These are phyloP conservation scores for Sphaeridia pumilis DNA, from an alignment of 2,888 invertebrate species.

Conservation along the genomic window DNA sequence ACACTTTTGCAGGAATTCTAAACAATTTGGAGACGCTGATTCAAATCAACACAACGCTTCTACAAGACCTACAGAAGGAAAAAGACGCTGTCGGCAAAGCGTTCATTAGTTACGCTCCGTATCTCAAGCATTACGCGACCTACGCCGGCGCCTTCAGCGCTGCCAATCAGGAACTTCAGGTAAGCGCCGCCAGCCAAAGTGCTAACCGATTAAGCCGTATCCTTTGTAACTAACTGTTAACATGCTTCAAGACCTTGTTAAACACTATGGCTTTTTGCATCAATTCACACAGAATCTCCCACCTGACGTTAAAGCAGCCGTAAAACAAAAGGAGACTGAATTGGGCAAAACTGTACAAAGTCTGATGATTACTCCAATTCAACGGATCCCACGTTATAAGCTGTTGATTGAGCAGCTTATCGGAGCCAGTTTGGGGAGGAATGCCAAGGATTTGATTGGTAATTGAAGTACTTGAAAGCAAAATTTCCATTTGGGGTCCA, in stretches of 20 bases:
- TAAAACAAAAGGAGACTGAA: slow-evolving; percentile 41
- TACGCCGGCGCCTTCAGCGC: slow-evolving; percentile 63
- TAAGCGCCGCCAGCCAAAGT: slow-evolving; percentile 37
- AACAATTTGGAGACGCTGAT: slow-evolving; percentile 11
- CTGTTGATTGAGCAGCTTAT: slow-evolving; percentile 55
- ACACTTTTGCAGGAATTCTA: slow-evolving; percentile 1
- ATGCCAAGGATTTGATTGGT: slow-evolving; percentile 23
- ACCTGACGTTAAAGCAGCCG: slow-evolving; percentile 9
- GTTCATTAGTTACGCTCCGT: slow-evolving; percentile 60
- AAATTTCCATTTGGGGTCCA: neutral
- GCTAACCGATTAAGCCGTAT: neutral
- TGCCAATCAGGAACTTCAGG: slow-evolving; percentile 51
- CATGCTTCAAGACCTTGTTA: neutral
- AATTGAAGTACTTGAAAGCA: slow-evolving; percentile 2
- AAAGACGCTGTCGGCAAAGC: slow-evolving; percentile 50
- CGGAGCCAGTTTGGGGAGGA: slow-evolving; percentile 21
- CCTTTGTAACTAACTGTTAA: neutral
- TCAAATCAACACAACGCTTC: slow-evolving; percentile 40
- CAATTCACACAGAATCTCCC: slow-evolving; percentile 2
- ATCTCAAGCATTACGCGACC: slow-evolving; percentile 62
- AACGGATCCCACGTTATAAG: slow-evolving; percentile 64
- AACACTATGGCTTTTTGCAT: neutral
- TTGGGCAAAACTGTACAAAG: slow-evolving; percentile 58
- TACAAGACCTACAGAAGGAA: slow-evolving; percentile 37
- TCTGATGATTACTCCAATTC: slow-evolving; percentile 63